Evolutionary conservation across 2,113 vertebrate genomes (phyloP), one percentile per base, ranked within the genome.

Genomic region (Bufo gargarizans): DNA sequence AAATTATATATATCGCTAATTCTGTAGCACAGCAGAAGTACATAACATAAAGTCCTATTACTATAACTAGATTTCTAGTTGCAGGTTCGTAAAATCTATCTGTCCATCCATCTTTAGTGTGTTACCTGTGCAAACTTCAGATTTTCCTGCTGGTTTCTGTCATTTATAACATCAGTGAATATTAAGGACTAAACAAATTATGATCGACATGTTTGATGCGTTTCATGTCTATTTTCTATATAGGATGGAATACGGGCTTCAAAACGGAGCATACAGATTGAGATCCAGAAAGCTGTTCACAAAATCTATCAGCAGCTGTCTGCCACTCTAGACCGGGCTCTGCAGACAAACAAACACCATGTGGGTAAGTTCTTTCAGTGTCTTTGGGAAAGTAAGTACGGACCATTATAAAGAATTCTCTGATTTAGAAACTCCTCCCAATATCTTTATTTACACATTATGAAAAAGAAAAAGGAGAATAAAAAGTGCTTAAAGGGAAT

Each of bases 241-340:
- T 47, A 99, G 98, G 98, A 99, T 90, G 97, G 97, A 45, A 96
- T 99, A 80, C 96, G 97, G 92, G 96, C 98, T 90, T 97, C 97
- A 3, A 99, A 98, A 91, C 96, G 96, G 91, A 96, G 91, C 90
- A 96, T 99, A 91, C 98, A 99, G 91, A 94, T 96, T 91, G 97
- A 98, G 93, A 99, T 99, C 90, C 98, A 99, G 89, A 95, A 96
- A 1, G 97, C 97, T 6, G 98, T 99, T 81, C 98, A 99, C 92
- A 99, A 98, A 90, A 99, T 99, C 92, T 99, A 99, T 90, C 98
- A 99, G 91, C 98, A 99, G 0, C 94, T 99, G 63, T 98, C 98
- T 53, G 96, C 97, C 81, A 99, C 97, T 0, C 92, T 99, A 91
- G 97, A 99, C 91, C 94, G 96, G 93, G 98, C 98, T 4, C 93